Conservation (phyloP, 2,113 vertebrate genomes). For the Corydoras sp. region DNA sequence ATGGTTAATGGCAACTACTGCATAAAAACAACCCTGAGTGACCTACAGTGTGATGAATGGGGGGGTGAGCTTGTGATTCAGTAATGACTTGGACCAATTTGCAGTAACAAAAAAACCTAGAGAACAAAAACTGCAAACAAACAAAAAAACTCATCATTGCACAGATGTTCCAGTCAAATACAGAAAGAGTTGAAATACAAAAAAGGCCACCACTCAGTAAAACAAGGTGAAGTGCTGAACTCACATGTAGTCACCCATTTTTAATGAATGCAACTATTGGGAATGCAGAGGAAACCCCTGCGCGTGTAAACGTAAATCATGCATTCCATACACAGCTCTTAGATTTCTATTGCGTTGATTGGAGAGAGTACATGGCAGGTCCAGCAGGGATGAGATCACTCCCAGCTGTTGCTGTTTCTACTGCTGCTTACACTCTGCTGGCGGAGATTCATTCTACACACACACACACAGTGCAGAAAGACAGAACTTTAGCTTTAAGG, state of each 20-base stretch:
- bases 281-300: constrained; percentile 59
- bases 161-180: constrained; percentile 20
- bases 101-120: constrained; percentile 3
- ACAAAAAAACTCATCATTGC: background rate
- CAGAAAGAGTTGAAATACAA: constrained; percentile 1
- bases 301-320: constrained; percentile 74
- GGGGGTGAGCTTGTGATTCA: constrained; percentile 9
- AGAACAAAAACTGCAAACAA: constrained; percentile 16
- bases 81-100: constrained; percentile 5
- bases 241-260: background rate
- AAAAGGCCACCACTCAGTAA: constrained; percentile 11
- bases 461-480: constrained; percentile 47
- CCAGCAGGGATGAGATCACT: constrained; percentile 23
- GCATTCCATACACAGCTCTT: constrained; percentile 64
- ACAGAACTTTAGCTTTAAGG: background rate
- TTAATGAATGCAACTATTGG: constrained; percentile 13
- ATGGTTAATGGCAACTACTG: constrained; percentile 50
- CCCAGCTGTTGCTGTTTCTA: constrained; percentile 54
- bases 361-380: constrained; percentile 21
- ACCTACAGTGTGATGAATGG: constrained; percentile 41
- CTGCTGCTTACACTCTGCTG: constrained; percentile 90
- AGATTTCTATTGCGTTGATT: constrained; percentile 40
- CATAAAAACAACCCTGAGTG: constrained; percentile 74
- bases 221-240: constrained; percentile 12
- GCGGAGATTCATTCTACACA: constrained; percentile 79